Base-by-base conservation (phyloP, 2,113 vertebrate genomes). In the Climacteris rufus region DNA sequence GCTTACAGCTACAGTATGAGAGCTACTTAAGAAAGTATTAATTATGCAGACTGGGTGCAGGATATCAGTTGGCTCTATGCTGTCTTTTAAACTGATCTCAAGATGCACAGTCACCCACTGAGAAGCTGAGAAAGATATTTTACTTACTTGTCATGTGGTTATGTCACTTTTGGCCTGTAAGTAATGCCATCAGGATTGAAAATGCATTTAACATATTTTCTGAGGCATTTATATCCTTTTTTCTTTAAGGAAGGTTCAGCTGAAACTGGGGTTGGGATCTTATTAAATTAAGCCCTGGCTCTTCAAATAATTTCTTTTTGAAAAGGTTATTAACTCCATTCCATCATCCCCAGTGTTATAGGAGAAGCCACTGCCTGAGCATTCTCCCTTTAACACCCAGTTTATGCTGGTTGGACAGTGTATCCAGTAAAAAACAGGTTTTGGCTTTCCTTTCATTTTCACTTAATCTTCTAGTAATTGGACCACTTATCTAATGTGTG, bases 81-180 rank as follows among this genome's bases (percentile, higher is more conserved):
- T 71, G 25, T 63, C 56, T 53, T 93, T 56, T 69, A 92, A 91
- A 86, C 45, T 79, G 75, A 69, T 89, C 68, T 86, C 83, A 30
- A 22, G 54, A 31, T n/a, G 61, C 20, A 40, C 13, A 79, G 42
- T 27, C 35, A 86, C 39, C 16, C 50, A 44, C 57, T 63, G 42
- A 90, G 77, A 53, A 80, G 13, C 54, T 92, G 56, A 86, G 45
- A 72, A 78, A 69, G 39, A 22, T 72, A 21, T 50, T 90, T 82
- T 56, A 52, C 28, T 70, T 61, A 39, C 35, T 83, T 84, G 53
- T n/a, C 3, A 7, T 56, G 87, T 92, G 5, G 7, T 72, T 85
- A 11, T 72, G 20, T 83, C 40, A 71, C 31, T 82, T 64, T 71
- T 37, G 30, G 44, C 21, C 47, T 61, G 25, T 40, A 60, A 59